Conservation (phyloP, 2,113 vertebrate species). For the Perca fluviatilis region DNA sequence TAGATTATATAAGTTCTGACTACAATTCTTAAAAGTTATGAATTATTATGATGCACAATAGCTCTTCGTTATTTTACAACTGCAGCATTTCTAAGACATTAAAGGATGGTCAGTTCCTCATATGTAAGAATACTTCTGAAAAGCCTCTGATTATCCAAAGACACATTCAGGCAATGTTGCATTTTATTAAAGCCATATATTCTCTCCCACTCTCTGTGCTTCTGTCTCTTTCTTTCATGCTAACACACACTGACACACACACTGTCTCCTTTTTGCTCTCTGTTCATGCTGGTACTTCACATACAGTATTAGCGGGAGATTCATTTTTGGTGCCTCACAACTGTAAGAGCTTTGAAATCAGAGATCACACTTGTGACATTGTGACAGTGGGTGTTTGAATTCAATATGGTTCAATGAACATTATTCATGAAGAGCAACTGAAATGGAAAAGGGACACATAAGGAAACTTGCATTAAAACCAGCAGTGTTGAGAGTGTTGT, state of each 20-base stretch:
- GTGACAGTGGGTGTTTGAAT: slow-evolving; percentile 30
- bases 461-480: slow-evolving; percentile 31
- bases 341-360: slow-evolving; percentile 40
- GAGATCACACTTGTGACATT: slow-evolving; percentile 34
- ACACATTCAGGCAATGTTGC: slow-evolving; percentile 36
- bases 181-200: slow-evolving; percentile 64
- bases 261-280: neutral
- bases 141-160: slow-evolving; percentile 43
- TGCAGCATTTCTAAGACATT: slow-evolving; percentile 13
- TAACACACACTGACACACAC: neutral
- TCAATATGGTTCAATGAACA: slow-evolving; percentile 9
- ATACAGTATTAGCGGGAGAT: neutral
- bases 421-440: slow-evolving; percentile 4
- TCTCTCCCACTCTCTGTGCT: neutral
- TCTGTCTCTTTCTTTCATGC: neutral
- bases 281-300: slow-evolving; percentile 10
- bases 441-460: slow-evolving; percentile 33
- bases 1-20: neutral
- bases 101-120: slow-evolving; percentile 5
- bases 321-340: slow-evolving; percentile 7
- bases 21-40: too few relatives aligned
- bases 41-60: neutral
- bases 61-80: neutral
- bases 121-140: slow-evolving; percentile 32
- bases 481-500: slow-evolving; percentile 7